Evolutionary conservation across 2,113 vertebrate species (phyloP).

Genomic region (Pelecanoides urinatrix): DNA sequence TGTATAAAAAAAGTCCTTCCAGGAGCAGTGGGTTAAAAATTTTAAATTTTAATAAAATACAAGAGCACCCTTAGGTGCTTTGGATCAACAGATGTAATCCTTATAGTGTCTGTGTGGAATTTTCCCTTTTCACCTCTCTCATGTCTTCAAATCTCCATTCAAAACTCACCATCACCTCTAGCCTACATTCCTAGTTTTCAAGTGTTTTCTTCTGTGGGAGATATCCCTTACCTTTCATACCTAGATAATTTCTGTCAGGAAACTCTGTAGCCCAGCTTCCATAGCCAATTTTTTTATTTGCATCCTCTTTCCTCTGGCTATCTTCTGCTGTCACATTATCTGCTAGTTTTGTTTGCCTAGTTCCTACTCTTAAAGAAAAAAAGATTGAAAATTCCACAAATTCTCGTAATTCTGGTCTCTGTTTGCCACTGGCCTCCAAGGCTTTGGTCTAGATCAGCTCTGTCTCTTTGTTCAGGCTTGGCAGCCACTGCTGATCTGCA

Average conservation of each 20-base stretch:
- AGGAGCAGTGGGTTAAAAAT: not conserved
- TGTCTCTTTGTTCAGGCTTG: conserved; percentile 24
- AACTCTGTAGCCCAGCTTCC: not conserved
- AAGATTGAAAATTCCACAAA: not conserved
- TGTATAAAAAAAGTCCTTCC: not conserved
- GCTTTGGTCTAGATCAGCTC: not conserved
- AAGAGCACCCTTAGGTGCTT: accelerated
- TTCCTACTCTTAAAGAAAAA: not conserved
- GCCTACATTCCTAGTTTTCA: not conserved
- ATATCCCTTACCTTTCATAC: not conserved
- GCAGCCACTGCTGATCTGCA: not conserved
- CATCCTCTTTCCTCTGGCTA: not conserved
- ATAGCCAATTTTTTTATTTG: not conserved
- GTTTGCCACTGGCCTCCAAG: not conserved
- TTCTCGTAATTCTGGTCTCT: not conserved
- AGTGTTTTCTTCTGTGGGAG: not conserved
- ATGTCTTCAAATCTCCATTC: not conserved
- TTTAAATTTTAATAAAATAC: not conserved
- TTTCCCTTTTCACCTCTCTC: not conserved
- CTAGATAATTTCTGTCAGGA: not conserved
- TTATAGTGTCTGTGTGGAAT: not conserved
- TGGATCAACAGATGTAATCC: not conserved
- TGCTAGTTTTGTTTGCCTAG: not conserved
- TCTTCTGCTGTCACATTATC: not conserved
- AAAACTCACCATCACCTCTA: not conserved